Evolutionary conservation across 2,888 invertebrate genomes (phyloP).

Genomic region (Gnatocerus cornutus): DNA sequence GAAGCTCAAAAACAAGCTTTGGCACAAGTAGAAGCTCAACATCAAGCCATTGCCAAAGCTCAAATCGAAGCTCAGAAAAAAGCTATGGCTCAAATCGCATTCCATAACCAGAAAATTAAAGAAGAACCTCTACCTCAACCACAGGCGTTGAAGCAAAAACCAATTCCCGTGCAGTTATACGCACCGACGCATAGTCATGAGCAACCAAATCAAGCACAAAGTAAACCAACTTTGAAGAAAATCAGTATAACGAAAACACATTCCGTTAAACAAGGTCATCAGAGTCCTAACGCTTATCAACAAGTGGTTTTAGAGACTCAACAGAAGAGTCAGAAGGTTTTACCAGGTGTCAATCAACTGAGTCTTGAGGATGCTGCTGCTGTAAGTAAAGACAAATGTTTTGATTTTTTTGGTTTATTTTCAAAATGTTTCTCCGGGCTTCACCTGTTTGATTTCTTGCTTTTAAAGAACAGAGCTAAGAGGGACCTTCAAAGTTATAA

Average conservation of each 20-base stretch:
- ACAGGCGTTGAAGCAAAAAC: conserved; percentile 3
- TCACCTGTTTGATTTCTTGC: too few relatives aligned
- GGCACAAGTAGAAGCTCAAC: conserved; percentile 63
- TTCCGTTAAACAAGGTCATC: conserved; percentile 20
- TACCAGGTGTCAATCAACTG: not conserved
- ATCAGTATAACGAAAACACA: conserved; percentile 28
- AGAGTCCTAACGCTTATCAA: conserved; percentile 44
- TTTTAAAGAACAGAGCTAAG: too few relatives aligned
- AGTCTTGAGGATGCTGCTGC: conserved; percentile 14
- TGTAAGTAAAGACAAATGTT: conserved; percentile 7
- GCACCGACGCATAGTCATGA: conserved; percentile 52
- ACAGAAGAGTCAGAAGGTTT: conserved; percentile 35
- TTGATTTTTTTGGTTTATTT: not conserved
- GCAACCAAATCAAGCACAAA: conserved; percentile 22
- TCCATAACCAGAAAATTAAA: conserved; percentile 56
- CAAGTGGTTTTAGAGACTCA: conserved; percentile 47
- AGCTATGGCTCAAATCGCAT: conserved; percentile 57
- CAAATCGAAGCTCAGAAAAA: conserved; percentile 51
- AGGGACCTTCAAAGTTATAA: not conserved
- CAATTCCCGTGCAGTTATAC: conserved; percentile 47
- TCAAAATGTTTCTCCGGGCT: too few relatives aligned
- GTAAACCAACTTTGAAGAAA: conserved; percentile 30
- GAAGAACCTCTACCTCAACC: conserved; percentile 5
- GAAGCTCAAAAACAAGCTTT: conserved; percentile 63
- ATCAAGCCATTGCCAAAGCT: conserved; percentile 60